These are phyloP conservation scores for Operophtera brumata DNA, from an alignment of 2,888 invertebrate species.

Conservation along the genomic window DNA sequence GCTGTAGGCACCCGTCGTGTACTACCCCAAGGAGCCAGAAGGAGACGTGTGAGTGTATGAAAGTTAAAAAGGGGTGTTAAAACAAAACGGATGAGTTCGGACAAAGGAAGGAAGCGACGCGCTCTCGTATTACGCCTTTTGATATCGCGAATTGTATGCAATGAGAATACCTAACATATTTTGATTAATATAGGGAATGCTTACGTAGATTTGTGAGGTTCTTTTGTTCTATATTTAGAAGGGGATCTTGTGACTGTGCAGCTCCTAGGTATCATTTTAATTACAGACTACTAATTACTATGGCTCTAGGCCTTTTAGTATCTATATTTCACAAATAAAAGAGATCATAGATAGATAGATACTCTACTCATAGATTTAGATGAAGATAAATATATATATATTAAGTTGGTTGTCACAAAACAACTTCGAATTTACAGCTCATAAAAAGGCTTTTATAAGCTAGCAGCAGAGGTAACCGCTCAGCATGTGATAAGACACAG, in stretches of 20 bases:
- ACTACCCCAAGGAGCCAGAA: slow-evolving; percentile 48
- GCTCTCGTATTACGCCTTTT: slow-evolving; percentile 68
- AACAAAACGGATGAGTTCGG: slow-evolving; percentile 79
- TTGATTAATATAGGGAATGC: slow-evolving; percentile 69
- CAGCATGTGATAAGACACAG: no score
- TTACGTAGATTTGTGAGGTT: slow-evolving; percentile 28
- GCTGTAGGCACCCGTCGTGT: slow-evolving; percentile 33
- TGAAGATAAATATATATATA: no score
- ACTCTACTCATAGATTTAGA: no score
- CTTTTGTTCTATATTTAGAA: slow-evolving; percentile 37
- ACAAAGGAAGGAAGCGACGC: slow-evolving; percentile 77
- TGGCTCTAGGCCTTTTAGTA: no score
- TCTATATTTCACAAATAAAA: background rate
- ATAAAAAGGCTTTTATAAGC: no score
- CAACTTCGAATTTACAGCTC: no score
- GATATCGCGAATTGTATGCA: slow-evolving; percentile 60
- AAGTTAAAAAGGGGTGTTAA: slow-evolving; percentile 79
- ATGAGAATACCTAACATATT: slow-evolving; percentile 71
- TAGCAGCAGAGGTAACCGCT: no score
- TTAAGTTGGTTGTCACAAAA: no score
- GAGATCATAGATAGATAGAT: no score
- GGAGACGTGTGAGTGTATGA: slow-evolving; percentile 70
- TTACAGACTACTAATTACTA: background rate
- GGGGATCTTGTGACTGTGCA: slow-evolving; percentile 18
- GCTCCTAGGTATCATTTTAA: slow-evolving; percentile 1